A percentile compares a stretch with the other conserved stretches of the same genome.
Evolutionary conservation across 2,797 vertebrate genomes (phyloP).

Genomic region (Chelmon rostratus): DNA sequence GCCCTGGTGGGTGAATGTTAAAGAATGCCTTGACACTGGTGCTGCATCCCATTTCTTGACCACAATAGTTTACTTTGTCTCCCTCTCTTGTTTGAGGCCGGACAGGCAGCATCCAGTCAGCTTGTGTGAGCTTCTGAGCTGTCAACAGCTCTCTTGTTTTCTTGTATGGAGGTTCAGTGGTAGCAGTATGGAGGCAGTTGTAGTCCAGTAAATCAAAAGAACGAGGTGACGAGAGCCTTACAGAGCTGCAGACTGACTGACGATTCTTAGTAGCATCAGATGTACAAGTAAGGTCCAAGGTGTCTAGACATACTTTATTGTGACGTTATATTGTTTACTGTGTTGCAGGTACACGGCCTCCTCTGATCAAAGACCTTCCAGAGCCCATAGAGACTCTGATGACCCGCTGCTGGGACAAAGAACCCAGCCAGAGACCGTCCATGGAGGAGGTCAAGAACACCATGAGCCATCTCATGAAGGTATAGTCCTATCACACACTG

Average conservation of each 20-base stretch:
- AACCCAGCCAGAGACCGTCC: slow-evolving; percentile 94
- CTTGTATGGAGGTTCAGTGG: neutral
- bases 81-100: neutral
- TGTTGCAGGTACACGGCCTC: slow-evolving; percentile 92
- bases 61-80: neutral
- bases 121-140: neutral
- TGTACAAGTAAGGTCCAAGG: too few relatives aligned
- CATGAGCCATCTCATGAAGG: slow-evolving; percentile 96
- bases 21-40: neutral
- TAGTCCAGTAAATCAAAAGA: neutral
- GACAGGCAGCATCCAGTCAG: neutral
- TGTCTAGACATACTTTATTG: too few relatives aligned
- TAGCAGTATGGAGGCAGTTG: neutral
- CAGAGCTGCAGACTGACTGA: neutral
- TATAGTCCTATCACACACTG: slow-evolving; percentile 40
- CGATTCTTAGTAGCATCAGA: neutral
- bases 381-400: slow-evolving; percentile 96
- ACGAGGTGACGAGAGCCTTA: neutral
- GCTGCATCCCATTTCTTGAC: neutral
- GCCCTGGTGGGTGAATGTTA: neutral
- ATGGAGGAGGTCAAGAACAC: slow-evolving; percentile 98
- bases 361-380: slow-evolving; percentile 95
- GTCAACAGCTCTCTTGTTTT: neutral
- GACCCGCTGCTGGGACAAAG: slow-evolving; percentile 98
- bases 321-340: neutral